Base-by-base conservation (phyloP, 2,888 invertebrate genomes). In the Cataglyphis livida region DNA sequence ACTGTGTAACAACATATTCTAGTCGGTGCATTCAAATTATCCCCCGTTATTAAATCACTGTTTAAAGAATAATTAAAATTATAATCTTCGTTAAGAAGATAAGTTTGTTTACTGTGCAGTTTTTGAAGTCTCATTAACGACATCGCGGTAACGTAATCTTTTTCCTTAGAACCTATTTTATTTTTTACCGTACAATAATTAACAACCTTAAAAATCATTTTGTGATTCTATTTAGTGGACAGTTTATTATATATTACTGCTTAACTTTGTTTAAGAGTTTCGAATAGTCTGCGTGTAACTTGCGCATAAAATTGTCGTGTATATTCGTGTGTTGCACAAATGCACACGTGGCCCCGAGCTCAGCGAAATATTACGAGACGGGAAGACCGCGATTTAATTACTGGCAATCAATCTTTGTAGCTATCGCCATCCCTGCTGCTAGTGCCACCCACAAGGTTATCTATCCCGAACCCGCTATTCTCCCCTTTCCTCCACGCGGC, bases 391-490 rank as follows among this genome's bases (percentile, higher is more conserved):
- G 78, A 32, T 79, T 57, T 70, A 74, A 88, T 88, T 81, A 79
- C 82, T 73, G 54, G 84, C 83, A 86, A 88, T 88, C 83, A 88
- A 88, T 88, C 86, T 88, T 83, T 65, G 83, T 81, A 83, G 85
- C 62, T 82, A 83, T 83, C 54, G 57, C 44, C 64, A 81, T 83
- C 83, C 74, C 78, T 82, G 74, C 51, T 70, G 68, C 41, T 79
- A 32, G 70, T 71, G 71, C 76, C 28, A 65, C 78, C 91, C 91
- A 82, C 74, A 74, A 89, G 89, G 91, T 93, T 92, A 92, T 93
- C 92, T 91, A 87, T 82, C 81, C 68, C 83, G 74, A 65, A 78
- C 85, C 82, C 78, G 84, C 51, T 86, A 64, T 73, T 70, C 81
- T 57, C 48, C 84, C 62, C 86, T 74, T 73, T 65, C 82, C 74